Evolutionary conservation across 2,797 vertebrate species (phyloP).

Genomic region (Enteromius treurensis): DNA sequence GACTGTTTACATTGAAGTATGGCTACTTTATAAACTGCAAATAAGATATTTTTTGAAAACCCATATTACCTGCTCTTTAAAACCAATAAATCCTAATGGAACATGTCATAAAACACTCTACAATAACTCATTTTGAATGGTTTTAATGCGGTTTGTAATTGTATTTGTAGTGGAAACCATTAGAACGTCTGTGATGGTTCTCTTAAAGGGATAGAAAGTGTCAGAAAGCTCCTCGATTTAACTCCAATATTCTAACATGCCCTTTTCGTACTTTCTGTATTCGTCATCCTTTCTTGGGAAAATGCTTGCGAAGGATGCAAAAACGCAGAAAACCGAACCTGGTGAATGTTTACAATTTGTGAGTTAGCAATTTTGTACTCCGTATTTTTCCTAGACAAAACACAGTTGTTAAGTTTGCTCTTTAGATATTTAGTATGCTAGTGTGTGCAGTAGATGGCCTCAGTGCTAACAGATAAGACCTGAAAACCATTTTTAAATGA

Average conservation of each 20-base stretch:
- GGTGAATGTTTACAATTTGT: not conserved
- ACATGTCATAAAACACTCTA: not conserved
- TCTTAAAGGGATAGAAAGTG: not conserved
- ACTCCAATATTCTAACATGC: too few relatives aligned
- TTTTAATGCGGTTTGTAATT: too few relatives aligned
- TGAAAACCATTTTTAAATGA: slow-evolving; percentile 14
- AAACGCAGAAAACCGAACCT: too few relatives aligned
- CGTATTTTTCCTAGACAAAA: not conserved
- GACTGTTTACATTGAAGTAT: too few relatives aligned
- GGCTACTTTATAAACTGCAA: too few relatives aligned
- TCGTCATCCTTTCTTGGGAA: too few relatives aligned
- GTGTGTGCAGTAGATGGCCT: not conserved
- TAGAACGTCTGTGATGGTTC: too few relatives aligned
- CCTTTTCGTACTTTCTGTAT: too few relatives aligned
- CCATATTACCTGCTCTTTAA: not conserved
- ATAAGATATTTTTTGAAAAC: too few relatives aligned
- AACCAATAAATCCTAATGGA: not conserved
- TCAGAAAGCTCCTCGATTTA: not conserved
- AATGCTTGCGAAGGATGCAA: too few relatives aligned
- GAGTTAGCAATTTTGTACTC: not conserved
- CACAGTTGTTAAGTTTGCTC: not conserved
- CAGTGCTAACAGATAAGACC: not conserved
- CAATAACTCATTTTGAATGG: not conserved
- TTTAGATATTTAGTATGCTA: not conserved
- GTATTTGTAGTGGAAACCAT: too few relatives aligned